Conservation (phyloP, 2,888 invertebrate species). For the Arctia plantaginis region DNA sequence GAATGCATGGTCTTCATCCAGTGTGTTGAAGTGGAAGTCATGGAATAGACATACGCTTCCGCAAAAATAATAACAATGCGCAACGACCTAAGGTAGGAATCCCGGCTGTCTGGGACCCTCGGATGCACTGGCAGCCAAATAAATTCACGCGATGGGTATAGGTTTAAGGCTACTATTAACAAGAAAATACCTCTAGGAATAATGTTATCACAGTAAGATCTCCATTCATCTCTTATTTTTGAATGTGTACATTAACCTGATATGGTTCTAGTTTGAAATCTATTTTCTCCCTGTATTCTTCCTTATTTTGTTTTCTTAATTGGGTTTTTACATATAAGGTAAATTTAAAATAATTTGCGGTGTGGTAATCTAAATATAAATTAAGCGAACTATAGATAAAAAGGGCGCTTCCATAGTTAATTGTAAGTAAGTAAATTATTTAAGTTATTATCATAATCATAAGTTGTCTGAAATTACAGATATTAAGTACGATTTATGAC, state of each 20-base stretch:
- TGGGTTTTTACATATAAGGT: neutral
- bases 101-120: neutral
- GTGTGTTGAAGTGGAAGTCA: neutral
- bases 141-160: neutral
- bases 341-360: slow-evolving; percentile 30
- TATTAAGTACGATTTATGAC: neutral
- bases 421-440: slow-evolving; percentile 36
- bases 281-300: neutral
- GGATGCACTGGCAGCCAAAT: neutral
- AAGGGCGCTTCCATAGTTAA: slow-evolving; percentile 52
- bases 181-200: neutral
- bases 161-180: neutral
- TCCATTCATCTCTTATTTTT: neutral
- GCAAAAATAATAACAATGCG: no score
- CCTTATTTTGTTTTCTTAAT: neutral
- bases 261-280: neutral
- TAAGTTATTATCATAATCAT: slow-evolving; percentile 35
- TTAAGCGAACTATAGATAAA: slow-evolving; percentile 43
- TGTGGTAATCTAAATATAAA: slow-evolving; percentile 35
- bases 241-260: neutral
- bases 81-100: no score
- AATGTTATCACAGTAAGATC: neutral
- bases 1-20: neutral
- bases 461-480: neutral
- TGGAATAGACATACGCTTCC: no score